Base-by-base conservation (phyloP, 2,797 vertebrate genomes). In the Anniella stebbinsi region DNA sequence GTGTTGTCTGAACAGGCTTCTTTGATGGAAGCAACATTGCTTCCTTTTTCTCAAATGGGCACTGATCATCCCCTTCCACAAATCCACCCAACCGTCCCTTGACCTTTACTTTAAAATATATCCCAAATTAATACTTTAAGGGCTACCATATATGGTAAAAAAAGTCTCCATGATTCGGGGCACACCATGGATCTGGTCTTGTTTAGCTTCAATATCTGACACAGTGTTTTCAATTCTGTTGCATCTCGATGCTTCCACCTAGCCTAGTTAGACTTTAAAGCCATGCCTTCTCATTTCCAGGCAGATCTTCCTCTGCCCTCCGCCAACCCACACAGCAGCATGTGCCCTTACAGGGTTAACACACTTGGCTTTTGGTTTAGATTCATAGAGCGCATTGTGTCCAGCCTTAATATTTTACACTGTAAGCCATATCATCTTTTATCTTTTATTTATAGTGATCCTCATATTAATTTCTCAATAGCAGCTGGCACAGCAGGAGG, bases 381-480 rank as follows among this genome's bases (percentile, higher is more conserved):
- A 96, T 95, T 97, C 96, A 95, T 94, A 92, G 63, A 93, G 95
- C 93, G 95, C 77, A 95, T 96, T 95, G 94, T 96, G 92, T 95
- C 94, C 95, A 96, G 91, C 89, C 95, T 98, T 97, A 97, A 97
- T 98, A 98, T 98, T 97, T 98, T 97, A 98, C 96, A 96, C 93
- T 93, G 94, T 95, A 97, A 97, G 96, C 93, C 95, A 93, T 96
- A 97, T 97, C 87, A 97, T 97, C 96, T 97, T 98, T 97, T 97
- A 98, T 98, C 95, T 98, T 98, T 98, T 98, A 98, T 98, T 98
- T 97, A 98, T 97, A 95, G 94, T 95, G 92, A 96, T 96, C 95
- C 96, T 97, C 95, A 96, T 97, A 97, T 97, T 97, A 97, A 97
- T 98, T 98, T 98, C 97, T 98, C 97, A 98, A 97, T 95, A 97